Conservation (phyloP, 1,140 invertebrate genomes). For the Andrena cerasifolii region DNA sequence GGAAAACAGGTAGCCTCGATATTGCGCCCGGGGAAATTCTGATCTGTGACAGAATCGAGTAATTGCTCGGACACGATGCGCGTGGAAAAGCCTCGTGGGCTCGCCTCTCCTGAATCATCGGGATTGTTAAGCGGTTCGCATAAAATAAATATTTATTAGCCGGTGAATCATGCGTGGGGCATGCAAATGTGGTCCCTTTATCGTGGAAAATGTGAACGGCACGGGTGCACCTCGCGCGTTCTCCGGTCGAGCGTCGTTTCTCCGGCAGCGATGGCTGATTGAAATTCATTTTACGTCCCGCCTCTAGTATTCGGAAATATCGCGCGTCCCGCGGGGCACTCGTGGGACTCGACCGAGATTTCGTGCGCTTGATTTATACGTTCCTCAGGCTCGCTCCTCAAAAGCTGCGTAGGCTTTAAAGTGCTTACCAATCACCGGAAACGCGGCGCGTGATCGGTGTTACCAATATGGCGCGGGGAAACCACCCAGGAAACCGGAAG, state of each 20-base stretch:
- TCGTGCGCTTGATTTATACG: slow-evolving; percentile 23
- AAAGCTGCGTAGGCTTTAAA: slow-evolving; percentile 31
- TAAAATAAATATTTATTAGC: slow-evolving; percentile 69
- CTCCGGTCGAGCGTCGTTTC: not conserved
- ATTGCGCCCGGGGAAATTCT: no score
- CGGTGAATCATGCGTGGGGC: slow-evolving; percentile 60
- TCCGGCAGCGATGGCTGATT: not conserved
- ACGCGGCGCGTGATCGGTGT: slow-evolving; percentile 64
- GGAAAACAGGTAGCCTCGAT: no score
- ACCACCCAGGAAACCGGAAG: slow-evolving; percentile 68
- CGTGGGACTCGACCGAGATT: slow-evolving; percentile 47
- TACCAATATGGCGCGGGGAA: slow-evolving; percentile 59
- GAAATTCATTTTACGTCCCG: not conserved
- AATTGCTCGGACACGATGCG: slow-evolving; percentile 1
- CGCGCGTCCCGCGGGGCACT: not conserved
- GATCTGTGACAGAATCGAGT: slow-evolving; percentile 16
- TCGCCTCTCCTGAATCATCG: slow-evolving; percentile 55
- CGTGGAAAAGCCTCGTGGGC: slow-evolving; percentile 7
- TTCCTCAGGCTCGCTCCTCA: slow-evolving; percentile 12
- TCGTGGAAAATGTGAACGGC: slow-evolving; percentile 36
- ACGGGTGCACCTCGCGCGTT: not conserved
- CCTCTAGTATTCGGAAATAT: slow-evolving; percentile 12
- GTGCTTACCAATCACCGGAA: slow-evolving; percentile 58
- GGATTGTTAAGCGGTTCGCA: slow-evolving; percentile 63
- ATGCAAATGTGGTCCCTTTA: slow-evolving; percentile 57